phyloP scores from a whole-genome alignment of 1,140 invertebrate genomes.

The Philaenus spumarius region DNA sequence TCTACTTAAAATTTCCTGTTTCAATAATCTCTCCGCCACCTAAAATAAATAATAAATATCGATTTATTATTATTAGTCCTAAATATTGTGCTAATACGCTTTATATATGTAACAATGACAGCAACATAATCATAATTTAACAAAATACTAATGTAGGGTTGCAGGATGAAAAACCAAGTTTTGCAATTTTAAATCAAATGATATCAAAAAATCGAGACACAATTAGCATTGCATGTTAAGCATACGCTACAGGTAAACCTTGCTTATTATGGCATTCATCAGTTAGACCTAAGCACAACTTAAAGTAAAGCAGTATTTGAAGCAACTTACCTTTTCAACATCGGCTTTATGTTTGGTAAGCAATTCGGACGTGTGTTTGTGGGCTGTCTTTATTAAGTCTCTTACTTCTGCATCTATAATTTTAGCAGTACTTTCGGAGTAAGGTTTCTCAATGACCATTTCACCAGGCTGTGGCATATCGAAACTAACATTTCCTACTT shows the following conservation, averaged over 20 bases:
- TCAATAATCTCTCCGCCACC: conserved; percentile 90
- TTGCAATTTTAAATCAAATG: no score
- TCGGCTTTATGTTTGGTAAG: conserved; percentile 80
- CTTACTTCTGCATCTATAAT: conserved; percentile 94
- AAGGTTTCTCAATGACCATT: conserved; percentile 93
- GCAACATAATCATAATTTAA: no score
- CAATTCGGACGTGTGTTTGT: conserved; percentile 71
- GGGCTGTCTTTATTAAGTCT: conserved; percentile 72
- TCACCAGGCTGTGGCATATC: conserved; percentile 89
- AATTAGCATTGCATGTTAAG: no score
- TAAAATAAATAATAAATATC: conserved; percentile 37
- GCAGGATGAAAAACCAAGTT: no score
- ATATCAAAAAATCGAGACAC: no score
- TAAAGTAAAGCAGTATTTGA: background rate
- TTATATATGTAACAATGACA: no score
- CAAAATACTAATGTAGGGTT: no score
- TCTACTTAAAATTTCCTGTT: conserved; percentile 92
- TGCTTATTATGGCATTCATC: no score
- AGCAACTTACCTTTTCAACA: conserved; percentile 66
- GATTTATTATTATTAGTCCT: no score
- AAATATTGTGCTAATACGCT: no score
- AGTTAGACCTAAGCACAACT: background rate
- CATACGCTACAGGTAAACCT: no score
- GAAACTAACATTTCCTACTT: conserved; percentile 96
- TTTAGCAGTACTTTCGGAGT: conserved; percentile 95